These are phyloP conservation scores for Alosa sapidissima DNA, from an alignment of 2,797 vertebrate species.

Conservation along the genomic window DNA sequence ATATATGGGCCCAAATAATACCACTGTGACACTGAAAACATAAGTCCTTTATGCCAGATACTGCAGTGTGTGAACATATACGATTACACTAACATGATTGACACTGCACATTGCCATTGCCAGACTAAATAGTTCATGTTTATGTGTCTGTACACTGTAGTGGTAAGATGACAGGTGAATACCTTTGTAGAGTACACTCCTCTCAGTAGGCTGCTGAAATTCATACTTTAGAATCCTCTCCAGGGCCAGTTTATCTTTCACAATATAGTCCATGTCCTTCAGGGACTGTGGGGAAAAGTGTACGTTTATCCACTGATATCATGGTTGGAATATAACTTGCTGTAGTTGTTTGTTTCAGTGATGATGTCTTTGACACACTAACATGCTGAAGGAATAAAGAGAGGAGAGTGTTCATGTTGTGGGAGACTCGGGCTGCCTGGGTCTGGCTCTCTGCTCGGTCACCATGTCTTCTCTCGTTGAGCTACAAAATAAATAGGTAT, in stretches of 20 bases:
- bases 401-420: slow-evolving; percentile 93
- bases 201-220: not conserved
- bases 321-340: not conserved
- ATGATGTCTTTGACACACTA: slow-evolving; percentile 62
- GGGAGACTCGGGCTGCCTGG: slow-evolving; percentile 88
- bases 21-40: too few relatives aligned
- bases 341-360: not conserved
- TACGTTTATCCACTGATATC: not conserved
- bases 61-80: not conserved
- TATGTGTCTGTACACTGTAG: not conserved
- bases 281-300: not conserved
- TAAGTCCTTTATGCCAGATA: not conserved
- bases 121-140: not conserved
- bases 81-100: not conserved
- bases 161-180: too few relatives aligned
- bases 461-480: not conserved
- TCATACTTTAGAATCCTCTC: slow-evolving; percentile 9
- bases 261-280: slow-evolving; percentile 12
- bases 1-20: not conserved
- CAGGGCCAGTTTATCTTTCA: slow-evolving; percentile 2
- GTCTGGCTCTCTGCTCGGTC: slow-evolving; percentile 78
- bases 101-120: not conserved
- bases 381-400: slow-evolving; percentile 92
- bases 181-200: slow-evolving; percentile 10
- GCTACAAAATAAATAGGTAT: not conserved